These are phyloP conservation scores for Macaria liturata DNA, from an alignment of 2,888 invertebrate species.

Conservation along the genomic window DNA sequence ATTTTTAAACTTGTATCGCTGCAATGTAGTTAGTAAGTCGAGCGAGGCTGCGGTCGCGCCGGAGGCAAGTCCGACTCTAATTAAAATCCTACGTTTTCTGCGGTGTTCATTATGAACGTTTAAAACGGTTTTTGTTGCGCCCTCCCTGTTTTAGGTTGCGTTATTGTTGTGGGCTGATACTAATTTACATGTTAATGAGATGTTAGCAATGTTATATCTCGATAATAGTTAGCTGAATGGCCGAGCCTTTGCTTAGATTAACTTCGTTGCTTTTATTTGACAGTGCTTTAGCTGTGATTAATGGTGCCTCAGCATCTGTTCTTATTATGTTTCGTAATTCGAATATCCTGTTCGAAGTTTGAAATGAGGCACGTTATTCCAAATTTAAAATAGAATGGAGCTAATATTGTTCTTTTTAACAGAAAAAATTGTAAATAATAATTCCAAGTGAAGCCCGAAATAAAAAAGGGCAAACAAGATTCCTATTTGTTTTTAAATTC, in stretches of 20 bases:
- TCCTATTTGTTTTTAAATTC: conserved; percentile 51
- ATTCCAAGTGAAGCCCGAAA: not conserved
- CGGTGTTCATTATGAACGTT: conserved; percentile 78
- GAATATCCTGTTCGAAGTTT: conserved; percentile 4
- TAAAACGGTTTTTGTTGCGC: conserved; percentile 73
- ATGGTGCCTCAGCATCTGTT: conserved; percentile 1
- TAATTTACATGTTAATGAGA: conserved; percentile 81
- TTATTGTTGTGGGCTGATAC: conserved; percentile 75
- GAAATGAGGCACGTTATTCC: not conserved
- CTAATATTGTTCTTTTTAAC: not conserved
- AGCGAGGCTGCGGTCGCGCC: conserved; percentile 64
- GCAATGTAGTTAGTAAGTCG: conserved; percentile 17
- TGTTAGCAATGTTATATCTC: conserved; percentile 51
- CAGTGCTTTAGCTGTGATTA: conserved; percentile 19
- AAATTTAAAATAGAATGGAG: not conserved
- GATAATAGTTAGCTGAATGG: conserved; percentile 47
- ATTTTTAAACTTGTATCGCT: conserved; percentile 27
- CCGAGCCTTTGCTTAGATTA: conserved; percentile 41
- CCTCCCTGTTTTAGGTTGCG: conserved; percentile 64
- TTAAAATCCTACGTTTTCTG: conserved; percentile 78
- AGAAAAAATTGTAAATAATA: not conserved
- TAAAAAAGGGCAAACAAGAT: conserved; percentile 35
- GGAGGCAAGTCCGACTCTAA: conserved; percentile 71
- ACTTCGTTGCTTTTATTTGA: conserved; percentile 28
- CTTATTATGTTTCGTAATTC: not conserved